Base-by-base conservation (phyloP, 2,113 vertebrate species). In the Clupea harengus region DNA sequence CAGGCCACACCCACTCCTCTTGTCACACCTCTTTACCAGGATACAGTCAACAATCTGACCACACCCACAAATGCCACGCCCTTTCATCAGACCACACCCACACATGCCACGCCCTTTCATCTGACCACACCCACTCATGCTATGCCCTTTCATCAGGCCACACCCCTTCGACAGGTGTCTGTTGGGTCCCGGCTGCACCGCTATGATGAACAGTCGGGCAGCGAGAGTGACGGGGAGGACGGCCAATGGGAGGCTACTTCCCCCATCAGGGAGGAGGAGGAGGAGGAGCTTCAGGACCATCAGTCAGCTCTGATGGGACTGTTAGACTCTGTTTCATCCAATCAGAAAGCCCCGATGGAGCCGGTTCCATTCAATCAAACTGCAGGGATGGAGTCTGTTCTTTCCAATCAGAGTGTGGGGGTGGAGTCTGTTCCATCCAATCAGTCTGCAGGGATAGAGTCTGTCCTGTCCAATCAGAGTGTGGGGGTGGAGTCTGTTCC, bases 141-240 rank as follows among this genome's bases (percentile, higher is more conserved):
- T 1, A 22, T 20, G n/a, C 20, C 57, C 57, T 5, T 22, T 60
- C 2, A 18, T 54, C 5, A 22, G 4, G 20, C 57, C 20, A 22
- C 22, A 8, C 57, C 5, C 22, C 6, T 60, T 7, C 25, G 25
- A 7, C 64, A 28, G 64, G 25, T 13, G 8, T 94, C 92, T 0
- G 92, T 95, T 0, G 94, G 95, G 87, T 94, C 92, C 87, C 89
- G 95, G 32, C 88, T 95, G 50, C 95, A 95, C 91, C 97, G 98
- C 89, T 99, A 99, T 0, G 96, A 99, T 13, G 97, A 97, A 13
- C 95, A 97, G 46, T 99, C 98, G 0, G 98, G 98, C 0, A 96
- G 96, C 1, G 98, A 99, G 89, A 96, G 95, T 0, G 95, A 96
- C 88, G 95, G 95, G 0, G 95, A 95, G 85, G 94, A 95, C 95